Evolutionary conservation across 2,888 invertebrate genomes (phyloP), one percentile per base, ranked within the genome.

Genomic region (Ichneumoninae sp.): DNA sequence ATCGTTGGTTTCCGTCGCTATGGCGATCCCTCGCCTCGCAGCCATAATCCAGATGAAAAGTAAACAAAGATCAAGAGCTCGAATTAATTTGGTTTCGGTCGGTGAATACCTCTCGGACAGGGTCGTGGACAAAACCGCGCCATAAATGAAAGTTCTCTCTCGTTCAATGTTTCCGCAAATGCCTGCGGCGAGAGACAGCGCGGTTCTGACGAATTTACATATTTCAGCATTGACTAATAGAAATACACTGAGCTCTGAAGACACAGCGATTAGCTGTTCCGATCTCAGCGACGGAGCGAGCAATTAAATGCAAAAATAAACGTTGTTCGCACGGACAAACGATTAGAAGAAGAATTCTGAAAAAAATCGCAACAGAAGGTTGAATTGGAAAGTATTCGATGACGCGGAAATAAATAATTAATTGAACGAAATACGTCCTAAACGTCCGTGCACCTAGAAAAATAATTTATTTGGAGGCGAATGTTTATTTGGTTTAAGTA

Each of bases 31-130:
- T 36, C 70, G 36, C 70, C 30, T 66, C 66, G 44, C 68, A 68
- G 71, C 69, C 52, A 86, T 86, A 75, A 86, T 86, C 86, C 85
- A 85, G 80, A 86, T 86, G 82, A 80, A 86, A 86, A 57, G 84
- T 84, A 86, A 84, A 86, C 82, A 83, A 30, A n/a, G 22, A 40
- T n/a, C 19, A 40, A 19, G 40, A 66, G 40, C 66, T 73, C 54
- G 81, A 81, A 83, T 81, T 81, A 86, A 85, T 85, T 36, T 71
- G 71, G 57, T 86, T 65, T 71, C 44, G 63, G 68, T 57, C 30
- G 50, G 36, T 57, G 26, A 74, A 76, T 80, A 68, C 57, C 66
- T 16, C 33, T 40, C 54, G 50, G 47, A 47, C 57, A 26, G 30
- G 57, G 33, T 63, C 70, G 40, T 36, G 52, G 44, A 81, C 33